Evolutionary conservation across 2,888 invertebrate genomes (phyloP), one percentile per base, ranked within the genome.

Genomic region (Scaptomyza polygonia): DNA sequence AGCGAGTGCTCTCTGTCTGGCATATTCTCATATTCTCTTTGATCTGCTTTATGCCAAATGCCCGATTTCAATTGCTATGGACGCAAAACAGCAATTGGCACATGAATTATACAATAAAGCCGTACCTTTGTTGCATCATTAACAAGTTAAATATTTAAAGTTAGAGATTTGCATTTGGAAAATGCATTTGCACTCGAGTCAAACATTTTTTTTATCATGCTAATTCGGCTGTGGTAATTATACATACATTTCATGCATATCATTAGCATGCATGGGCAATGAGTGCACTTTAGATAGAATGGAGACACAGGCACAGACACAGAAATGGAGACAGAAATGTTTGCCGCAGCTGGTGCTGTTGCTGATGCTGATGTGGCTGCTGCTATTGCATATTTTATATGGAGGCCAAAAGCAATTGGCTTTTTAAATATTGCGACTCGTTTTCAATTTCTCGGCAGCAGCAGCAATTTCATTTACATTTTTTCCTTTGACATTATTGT

Each of bases 231-330:
- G 40, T 30, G 63, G 55, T 74, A 77, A 80, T 77, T 81, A 70
- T 64, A 78, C 54, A 65, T 56, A 79, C 68, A 79, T 72, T 76
- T 68, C 52, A 75, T 82, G 76, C 76, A 79, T 63, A 54, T 68
- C 71, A 82, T 82, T 79, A 79, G 79, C 65, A 79, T 82, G 76
- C 72, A 78, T 74, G 67, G 70, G n/a, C 43, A 80, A 74, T 67
- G 79, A 71, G 74, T 55, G 63, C 66, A 52, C 78, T 77, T 58
- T 30, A 51, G 47, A 34, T 56, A 36, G 55, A 51, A 30, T 49
- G 42, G 16, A 39, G 16, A 39, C 39, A 53, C 16, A 43, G 43
- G 18, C 11, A 29, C 12, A 11, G 21, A 12, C 0, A 9, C 12
- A n/a, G 25, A 36, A n/a, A 12, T 25, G 21, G 47, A 39, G 27